Conservation (phyloP, 1,140 invertebrate genomes). For the Aporrectodea caliginosa region DNA sequence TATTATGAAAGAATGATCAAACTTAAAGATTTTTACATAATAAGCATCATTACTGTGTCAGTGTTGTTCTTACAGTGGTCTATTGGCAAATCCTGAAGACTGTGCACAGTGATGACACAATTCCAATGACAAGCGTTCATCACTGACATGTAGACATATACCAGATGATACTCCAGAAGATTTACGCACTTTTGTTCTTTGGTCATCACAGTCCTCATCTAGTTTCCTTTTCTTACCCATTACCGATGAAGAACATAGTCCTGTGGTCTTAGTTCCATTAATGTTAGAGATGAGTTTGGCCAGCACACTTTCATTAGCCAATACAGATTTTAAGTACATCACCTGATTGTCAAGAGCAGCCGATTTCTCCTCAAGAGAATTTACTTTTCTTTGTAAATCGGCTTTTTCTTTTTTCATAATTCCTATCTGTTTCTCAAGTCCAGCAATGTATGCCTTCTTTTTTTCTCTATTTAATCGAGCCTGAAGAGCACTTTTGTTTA, state of each 20-base stretch:
- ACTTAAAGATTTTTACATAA: too few relatives aligned
- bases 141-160: constrained; percentile 50
- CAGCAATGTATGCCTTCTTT: constrained; percentile 47
- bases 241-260: constrained; percentile 39
- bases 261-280: constrained; percentile 41
- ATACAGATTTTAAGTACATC: constrained; percentile 45
- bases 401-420: constrained; percentile 39
- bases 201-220: constrained; percentile 41
- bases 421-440: constrained; percentile 42
- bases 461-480: constrained; percentile 43
- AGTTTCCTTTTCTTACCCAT: constrained; percentile 29
- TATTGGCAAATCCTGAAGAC: too few relatives aligned
- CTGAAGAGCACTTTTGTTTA: constrained; percentile 5
- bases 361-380: constrained; percentile 35
- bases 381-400: constrained; percentile 33
- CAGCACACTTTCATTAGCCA: constrained; percentile 48
- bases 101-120: constrained; percentile 44
- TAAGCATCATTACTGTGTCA: too few relatives aligned
- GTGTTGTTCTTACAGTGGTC: too few relatives aligned
- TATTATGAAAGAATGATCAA: too few relatives aligned
- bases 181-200: not conserved
- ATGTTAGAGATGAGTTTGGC: constrained; percentile 47
- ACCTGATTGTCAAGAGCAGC: constrained; percentile 41
- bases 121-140: constrained; percentile 44
- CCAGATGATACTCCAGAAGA: constrained; percentile 36